Conservation (phyloP, 2,797 vertebrate genomes). For the Adelosebastes latens region DNA sequence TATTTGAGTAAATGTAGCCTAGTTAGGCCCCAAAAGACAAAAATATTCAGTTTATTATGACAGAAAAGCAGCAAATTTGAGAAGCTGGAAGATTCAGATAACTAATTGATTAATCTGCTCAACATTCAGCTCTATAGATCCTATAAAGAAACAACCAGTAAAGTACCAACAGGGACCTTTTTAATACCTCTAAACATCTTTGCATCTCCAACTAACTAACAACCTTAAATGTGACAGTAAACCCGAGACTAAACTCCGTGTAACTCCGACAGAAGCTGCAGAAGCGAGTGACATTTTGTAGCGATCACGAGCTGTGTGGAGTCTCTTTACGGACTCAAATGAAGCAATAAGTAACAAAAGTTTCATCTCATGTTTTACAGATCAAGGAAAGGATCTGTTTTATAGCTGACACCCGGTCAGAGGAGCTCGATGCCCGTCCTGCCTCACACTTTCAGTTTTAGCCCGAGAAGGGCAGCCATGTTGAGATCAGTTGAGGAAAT, state of each 20-base stretch:
- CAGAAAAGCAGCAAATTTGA: background rate
- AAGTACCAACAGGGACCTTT: background rate
- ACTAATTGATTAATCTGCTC: background rate
- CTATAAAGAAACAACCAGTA: background rate
- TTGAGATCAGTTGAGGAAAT: no score
- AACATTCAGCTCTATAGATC: background rate
- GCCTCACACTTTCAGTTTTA: conserved; percentile 68
- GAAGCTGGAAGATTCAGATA: background rate
- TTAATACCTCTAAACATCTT: background rate
- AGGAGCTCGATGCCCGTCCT: conserved; percentile 41
- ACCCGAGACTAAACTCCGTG: background rate
- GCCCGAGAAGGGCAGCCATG: no score
- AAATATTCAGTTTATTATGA: background rate
- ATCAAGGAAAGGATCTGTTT: background rate
- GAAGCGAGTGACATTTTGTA: conserved; percentile 36
- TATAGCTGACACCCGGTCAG: no score
- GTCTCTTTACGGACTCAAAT: background rate
- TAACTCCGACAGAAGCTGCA: conserved; percentile 36
- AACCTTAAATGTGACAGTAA: background rate
- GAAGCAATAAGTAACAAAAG: conserved; percentile 7
- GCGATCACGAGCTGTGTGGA: conserved; percentile 32
- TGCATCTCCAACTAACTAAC: background rate
- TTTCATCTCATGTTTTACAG: background rate
- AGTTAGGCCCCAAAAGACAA: background rate
- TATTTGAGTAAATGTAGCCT: background rate